Evolutionary conservation across 2,797 vertebrate species (phyloP).

Genomic region (Clarias laeviceps): DNA sequence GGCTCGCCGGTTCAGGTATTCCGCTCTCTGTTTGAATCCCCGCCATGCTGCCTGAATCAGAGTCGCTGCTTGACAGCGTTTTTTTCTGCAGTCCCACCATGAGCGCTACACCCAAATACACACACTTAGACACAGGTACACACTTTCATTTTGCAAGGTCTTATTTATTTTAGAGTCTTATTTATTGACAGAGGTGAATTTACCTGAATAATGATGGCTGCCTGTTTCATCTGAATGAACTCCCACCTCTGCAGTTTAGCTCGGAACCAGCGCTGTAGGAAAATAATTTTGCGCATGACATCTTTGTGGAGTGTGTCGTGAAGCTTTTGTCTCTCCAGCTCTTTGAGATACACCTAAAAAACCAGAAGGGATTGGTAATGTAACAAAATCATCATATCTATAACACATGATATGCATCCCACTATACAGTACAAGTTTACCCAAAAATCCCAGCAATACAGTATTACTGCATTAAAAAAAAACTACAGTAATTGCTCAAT

Average conservation of each 20-base stretch:
- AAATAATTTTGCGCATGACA: constrained; percentile 90
- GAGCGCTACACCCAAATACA: constrained; percentile 68
- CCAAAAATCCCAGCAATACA: background rate
- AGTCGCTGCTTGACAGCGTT: constrained; percentile 69
- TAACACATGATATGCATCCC: background rate
- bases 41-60: constrained; percentile 88
- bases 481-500: background rate
- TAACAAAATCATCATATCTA: background rate
- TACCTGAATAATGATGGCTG: constrained; percentile 86
- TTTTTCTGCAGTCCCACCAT: constrained; percentile 79
- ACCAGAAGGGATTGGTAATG: background rate
- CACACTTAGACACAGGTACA: background rate
- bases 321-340: constrained; percentile 86
- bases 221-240: constrained; percentile 80
- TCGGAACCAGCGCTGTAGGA: constrained; percentile 91
- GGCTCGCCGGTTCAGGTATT: constrained; percentile 66
- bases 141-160: no score
- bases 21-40: constrained; percentile 71
- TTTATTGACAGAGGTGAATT: no score
- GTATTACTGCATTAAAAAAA: background rate
- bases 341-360: constrained; percentile 92
- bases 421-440: background rate
- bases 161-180: background rate
- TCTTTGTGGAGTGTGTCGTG: constrained; percentile 91
- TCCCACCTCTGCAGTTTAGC: constrained; percentile 82